These are phyloP conservation scores for Aphis craccivora DNA, from an alignment of 1,140 invertebrate species.

Conservation along the genomic window DNA sequence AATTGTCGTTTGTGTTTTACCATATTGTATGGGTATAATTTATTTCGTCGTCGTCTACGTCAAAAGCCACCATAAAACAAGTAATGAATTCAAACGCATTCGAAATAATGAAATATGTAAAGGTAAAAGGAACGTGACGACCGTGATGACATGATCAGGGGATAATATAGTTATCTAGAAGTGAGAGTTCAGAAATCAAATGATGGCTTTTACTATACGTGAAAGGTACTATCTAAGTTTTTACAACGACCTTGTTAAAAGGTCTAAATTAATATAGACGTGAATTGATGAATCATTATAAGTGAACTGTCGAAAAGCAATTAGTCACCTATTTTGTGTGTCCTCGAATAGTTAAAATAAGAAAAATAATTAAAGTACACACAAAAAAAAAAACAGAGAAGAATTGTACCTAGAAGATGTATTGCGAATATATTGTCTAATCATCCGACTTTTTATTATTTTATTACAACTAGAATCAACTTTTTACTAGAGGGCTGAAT, in stretches of 20 bases:
- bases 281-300: background rate
- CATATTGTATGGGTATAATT: background rate
- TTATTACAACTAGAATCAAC: background rate
- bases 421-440: background rate
- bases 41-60: background rate
- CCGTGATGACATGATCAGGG: background rate
- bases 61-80: background rate
- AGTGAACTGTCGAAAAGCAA: background rate
- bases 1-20: background rate
- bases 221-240: background rate
- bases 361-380: background rate
- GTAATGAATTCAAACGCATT: background rate
- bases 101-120: background rate
- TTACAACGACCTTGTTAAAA: background rate
- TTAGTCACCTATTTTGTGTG: background rate
- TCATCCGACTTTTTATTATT: background rate
- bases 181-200: background rate
- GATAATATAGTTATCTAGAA: background rate
- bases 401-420: background rate
- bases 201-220: background rate
- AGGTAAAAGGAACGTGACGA: background rate
- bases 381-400: background rate
- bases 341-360: background rate
- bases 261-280: background rate
- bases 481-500: background rate